Conservation (phyloP, 2,888 invertebrate species). For the Drosophila suboccidentalis region DNA sequence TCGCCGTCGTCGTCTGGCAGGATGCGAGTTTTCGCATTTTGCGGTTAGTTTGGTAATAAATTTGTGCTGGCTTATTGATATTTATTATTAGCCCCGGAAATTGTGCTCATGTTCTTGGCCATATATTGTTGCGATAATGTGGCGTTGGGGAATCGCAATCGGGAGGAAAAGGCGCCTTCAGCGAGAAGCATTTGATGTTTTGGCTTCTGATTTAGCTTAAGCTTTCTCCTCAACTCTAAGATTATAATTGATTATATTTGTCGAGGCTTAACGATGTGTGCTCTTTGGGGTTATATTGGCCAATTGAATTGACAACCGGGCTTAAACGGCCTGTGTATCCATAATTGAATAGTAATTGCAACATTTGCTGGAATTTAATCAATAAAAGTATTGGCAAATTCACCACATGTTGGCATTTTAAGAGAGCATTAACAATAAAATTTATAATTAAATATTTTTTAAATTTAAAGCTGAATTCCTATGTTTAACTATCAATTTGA, state of each 20-base stretch:
- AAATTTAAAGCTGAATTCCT: not conserved
- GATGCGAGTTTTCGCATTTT: slow-evolving; percentile 55
- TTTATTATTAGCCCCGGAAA: slow-evolving; percentile 76
- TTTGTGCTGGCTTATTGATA: slow-evolving; percentile 76
- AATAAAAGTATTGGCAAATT: not conserved
- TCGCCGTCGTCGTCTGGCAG: slow-evolving; percentile 28
- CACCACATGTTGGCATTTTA: not conserved
- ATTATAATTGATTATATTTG: slow-evolving; percentile 58
- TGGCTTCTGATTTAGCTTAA: not conserved
- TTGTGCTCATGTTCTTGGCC: slow-evolving; percentile 58
- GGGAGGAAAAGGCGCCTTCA: not conserved
- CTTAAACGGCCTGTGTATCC: slow-evolving; percentile 18
- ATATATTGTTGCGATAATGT: slow-evolving; percentile 66
- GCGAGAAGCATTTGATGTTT: slow-evolving; percentile 22
- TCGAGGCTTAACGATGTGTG: slow-evolving; percentile 19
- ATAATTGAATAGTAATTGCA: slow-evolving; percentile 27
- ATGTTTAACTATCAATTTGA: no score
- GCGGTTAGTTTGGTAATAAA: slow-evolving; percentile 74
- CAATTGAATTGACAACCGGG: slow-evolving; percentile 45
- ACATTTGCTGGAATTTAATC: not conserved
- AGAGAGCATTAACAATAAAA: not conserved
- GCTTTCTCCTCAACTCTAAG: slow-evolving; percentile 7
- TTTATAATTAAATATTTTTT: not conserved
- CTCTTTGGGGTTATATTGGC: slow-evolving; percentile 29
- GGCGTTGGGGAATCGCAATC: slow-evolving; percentile 46